Evolutionary conservation across 2,113 vertebrate species (phyloP).

Genomic region (Athene cunicularia): DNA sequence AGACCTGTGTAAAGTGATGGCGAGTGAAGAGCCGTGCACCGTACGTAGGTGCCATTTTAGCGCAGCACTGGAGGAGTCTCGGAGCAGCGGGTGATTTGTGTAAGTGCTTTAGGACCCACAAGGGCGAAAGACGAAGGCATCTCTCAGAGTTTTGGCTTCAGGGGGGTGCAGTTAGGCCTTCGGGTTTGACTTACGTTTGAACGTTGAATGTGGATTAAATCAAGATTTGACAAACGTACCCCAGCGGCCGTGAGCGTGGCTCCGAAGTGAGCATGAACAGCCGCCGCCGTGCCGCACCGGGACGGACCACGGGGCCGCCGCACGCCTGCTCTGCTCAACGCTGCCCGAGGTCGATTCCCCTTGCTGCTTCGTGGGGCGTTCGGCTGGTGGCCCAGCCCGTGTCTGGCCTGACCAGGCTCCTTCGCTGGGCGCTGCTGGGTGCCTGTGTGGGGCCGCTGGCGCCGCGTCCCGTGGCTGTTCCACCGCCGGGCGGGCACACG

Average conservation of each 20-base stretch:
- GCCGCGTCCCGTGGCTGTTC: too few species aligned
- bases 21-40: rapidly evolving
- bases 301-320: neutral
- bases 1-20: rapidly evolving
- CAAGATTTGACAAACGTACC: rapidly evolving
- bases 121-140: neutral
- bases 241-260: rapidly evolving
- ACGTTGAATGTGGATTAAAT: neutral
- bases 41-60: rapidly evolving
- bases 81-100: neutral
- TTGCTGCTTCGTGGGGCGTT: neutral
- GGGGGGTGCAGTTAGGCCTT: neutral
- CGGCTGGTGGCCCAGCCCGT: rapidly evolving
- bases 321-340: neutral
- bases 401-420: rapidly evolving
- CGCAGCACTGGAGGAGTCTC: neutral
- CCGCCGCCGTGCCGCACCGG: too few species aligned
- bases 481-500: too few species aligned
- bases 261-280: neutral
- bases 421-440: too few species aligned
- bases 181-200: neutral
- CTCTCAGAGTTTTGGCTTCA: rapidly evolving
- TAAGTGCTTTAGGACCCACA: rapidly evolving
- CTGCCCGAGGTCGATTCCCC: rapidly evolving
- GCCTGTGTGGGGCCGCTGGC: too few species aligned